Evolutionary conservation across 2,888 invertebrate species (phyloP).

Genomic region (Sinopyrophorus schimmeli): DNA sequence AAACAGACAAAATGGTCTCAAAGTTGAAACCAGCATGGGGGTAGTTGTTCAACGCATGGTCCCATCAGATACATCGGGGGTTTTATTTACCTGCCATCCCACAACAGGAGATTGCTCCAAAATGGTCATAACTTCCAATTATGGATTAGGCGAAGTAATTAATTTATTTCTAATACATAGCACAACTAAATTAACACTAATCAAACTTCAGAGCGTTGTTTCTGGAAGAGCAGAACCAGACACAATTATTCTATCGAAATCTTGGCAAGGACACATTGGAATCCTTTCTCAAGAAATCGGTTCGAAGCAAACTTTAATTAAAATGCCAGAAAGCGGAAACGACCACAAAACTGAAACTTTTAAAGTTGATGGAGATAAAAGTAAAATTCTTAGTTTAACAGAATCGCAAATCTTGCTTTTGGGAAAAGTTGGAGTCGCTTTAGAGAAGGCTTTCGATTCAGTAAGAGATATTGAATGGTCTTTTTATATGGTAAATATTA

Average conservation of each 20-base stretch:
- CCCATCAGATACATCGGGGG: conserved; percentile 71
- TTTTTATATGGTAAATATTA: conserved; percentile 57
- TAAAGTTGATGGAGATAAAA: conserved; percentile 49
- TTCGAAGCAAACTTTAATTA: conserved; percentile 59
- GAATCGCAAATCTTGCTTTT: conserved; percentile 61
- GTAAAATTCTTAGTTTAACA: conserved; percentile 58
- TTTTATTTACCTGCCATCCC: conserved; percentile 81
- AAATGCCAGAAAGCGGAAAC: conserved; percentile 51
- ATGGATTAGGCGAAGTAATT: conserved; percentile 78
- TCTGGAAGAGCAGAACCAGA: conserved; percentile 79
- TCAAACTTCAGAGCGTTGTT: conserved; percentile 69
- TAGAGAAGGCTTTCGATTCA: conserved; percentile 71
- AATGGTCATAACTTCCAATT: conserved; percentile 77
- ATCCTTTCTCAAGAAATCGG: conserved; percentile 59
- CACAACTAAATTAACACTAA: neutral
- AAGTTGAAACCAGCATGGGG: conserved; percentile 69
- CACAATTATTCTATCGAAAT: conserved; percentile 63
- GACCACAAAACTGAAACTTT: conserved; percentile 45
- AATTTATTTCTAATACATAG: neutral
- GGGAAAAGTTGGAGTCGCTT: conserved; percentile 60
- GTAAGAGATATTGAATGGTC: conserved; percentile 85
- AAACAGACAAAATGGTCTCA: conserved; percentile 74
- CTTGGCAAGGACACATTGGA: conserved; percentile 55
- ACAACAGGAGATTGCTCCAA: conserved; percentile 68
- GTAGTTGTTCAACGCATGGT: conserved; percentile 83